Conservation (phyloP, 2,113 vertebrate genomes). For the Zosterops hypoxanthus region DNA sequence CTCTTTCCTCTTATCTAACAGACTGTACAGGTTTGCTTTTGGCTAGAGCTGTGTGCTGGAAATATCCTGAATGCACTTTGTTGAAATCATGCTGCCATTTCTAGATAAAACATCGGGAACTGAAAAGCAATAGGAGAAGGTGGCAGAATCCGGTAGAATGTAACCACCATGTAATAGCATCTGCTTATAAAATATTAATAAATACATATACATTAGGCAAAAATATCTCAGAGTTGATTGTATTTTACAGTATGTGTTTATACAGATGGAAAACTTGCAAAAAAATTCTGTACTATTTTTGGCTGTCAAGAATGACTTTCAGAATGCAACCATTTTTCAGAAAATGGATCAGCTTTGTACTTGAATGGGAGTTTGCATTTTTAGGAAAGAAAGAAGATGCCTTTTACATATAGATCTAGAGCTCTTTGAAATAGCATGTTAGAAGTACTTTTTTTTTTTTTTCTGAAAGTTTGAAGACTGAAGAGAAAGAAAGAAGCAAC, state of each 20-base stretch:
- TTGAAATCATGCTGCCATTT: not conserved
- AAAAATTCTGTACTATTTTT: not conserved
- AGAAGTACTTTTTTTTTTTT: not conserved
- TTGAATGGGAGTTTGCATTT: not conserved
- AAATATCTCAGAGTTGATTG: not conserved
- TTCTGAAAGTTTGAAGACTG: rapidly evolving
- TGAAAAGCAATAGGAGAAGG: not conserved
- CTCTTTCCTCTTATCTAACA: not conserved
- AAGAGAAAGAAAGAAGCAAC: not conserved
- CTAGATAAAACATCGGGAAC: not conserved
- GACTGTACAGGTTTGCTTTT: not conserved
- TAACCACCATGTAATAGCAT: not conserved
- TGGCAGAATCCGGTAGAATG: not conserved
- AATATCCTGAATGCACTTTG: not conserved
- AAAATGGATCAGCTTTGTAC: not conserved
- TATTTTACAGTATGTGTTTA: not conserved
- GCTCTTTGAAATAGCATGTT: not conserved
- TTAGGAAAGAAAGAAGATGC: not conserved
- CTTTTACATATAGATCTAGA: not conserved
- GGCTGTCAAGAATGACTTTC: not conserved
- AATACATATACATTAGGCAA: not conserved
- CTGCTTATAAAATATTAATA: not conserved
- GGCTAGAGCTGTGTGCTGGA: not conserved
- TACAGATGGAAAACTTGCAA: not conserved
- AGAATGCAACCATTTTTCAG: not conserved